Percentiles rank a stretch among this genome's conserved stretches.
Evolutionary conservation across 2,113 vertebrate genomes (phyloP).

Genomic region (Scartelaos histophorus): DNA sequence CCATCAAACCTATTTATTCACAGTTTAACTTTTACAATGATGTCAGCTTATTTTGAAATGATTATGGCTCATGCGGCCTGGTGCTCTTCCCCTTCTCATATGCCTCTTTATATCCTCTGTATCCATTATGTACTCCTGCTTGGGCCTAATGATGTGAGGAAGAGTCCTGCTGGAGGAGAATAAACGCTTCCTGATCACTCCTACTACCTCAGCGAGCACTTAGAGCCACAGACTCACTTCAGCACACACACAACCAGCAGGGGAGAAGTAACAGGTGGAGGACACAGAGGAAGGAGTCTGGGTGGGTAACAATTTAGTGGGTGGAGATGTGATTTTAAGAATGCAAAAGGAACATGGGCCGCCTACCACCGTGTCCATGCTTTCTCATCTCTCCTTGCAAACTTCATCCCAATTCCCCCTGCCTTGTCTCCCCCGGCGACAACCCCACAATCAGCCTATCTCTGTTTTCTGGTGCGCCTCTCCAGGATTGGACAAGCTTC

Average conservation of each 20-base stretch:
- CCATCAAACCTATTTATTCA: not conserved
- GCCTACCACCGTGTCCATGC: conserved; percentile 38
- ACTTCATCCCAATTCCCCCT: conserved; percentile 62
- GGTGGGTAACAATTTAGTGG: not conserved
- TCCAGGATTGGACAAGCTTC: conserved; percentile 72
- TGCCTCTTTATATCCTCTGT: conserved; percentile 11
- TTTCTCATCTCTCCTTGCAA: conserved; percentile 24
- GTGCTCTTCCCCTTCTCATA: conserved; percentile 14
- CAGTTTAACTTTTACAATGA: not conserved
- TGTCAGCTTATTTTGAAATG: not conserved
- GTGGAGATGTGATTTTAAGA: conserved; percentile 19
- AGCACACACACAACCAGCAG: conserved; percentile 24
- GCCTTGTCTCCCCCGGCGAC: conserved; percentile 40
- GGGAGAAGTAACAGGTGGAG: not conserved
- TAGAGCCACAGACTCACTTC: conserved; percentile 47
- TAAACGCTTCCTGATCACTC: conserved; percentile 29
- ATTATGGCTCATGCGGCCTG: not conserved
- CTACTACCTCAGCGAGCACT: conserved; percentile 51
- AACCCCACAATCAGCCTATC: conserved; percentile 20
- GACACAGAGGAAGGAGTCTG: not conserved
- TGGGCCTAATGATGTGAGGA: conserved; percentile 67
- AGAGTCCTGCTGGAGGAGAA: conserved; percentile 41
- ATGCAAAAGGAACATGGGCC: conserved; percentile 34
- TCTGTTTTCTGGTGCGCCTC: conserved; percentile 52
- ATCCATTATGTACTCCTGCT: conserved; percentile 36